Evolutionary conservation across 2,888 invertebrate genomes (phyloP).

Genomic region (Cantharis flavilabris): DNA sequence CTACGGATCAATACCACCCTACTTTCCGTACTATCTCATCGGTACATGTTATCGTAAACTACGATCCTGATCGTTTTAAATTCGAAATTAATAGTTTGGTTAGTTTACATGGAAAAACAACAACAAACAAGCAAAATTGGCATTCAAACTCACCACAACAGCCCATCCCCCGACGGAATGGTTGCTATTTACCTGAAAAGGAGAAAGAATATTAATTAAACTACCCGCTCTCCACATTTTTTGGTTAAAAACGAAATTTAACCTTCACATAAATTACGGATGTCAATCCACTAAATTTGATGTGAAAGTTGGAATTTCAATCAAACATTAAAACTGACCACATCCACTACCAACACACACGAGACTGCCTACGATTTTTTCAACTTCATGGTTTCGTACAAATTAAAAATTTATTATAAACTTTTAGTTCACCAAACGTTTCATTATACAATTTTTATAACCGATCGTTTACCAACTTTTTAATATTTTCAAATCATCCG

Average conservation of each 20-base stretch:
- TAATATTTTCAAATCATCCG: not conserved
- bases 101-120: not conserved
- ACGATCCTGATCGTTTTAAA: not conserved
- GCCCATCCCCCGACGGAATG: not conserved
- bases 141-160: not conserved
- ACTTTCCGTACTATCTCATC: conserved; percentile 27
- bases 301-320: not conserved
- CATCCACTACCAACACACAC: not conserved
- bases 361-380: not conserved
- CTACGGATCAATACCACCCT: conserved; percentile 34
- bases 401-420: not conserved
- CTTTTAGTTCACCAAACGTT: not conserved
- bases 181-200: not conserved
- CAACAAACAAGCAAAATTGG: not conserved
- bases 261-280: not conserved
- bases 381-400: not conserved
- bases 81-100: not conserved
- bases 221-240: not conserved
- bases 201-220: not conserved
- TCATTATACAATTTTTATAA: not conserved
- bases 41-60: conserved; percentile 5
- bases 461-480: not conserved
- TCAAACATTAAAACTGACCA: not conserved
- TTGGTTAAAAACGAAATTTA: not conserved
- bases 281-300: not conserved